Evolutionary conservation across 2,113 vertebrate species (phyloP).

Genomic region (Osmerus eperlanus): DNA sequence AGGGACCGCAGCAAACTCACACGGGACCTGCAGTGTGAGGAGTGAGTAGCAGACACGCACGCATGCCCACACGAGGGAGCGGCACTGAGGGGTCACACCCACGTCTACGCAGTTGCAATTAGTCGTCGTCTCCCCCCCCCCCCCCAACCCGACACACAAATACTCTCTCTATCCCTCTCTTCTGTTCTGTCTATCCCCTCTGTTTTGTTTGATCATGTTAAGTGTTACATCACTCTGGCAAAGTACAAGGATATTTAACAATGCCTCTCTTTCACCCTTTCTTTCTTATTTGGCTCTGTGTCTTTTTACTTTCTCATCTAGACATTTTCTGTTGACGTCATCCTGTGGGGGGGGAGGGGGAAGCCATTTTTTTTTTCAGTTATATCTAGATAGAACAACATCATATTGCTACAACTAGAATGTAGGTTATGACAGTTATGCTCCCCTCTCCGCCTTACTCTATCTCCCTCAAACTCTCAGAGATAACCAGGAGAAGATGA

Average conservation of each 20-base stretch:
- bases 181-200: not conserved
- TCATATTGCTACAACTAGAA: no score
- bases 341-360: no score
- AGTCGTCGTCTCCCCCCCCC: not conserved
- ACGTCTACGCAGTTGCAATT: not conserved
- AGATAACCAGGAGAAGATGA: constrained; percentile 94
- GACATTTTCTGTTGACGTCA: no score
- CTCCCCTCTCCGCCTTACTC: not conserved
- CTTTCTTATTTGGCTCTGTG: not conserved
- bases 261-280: constrained; percentile 11
- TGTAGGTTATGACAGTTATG: no score
- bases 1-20: constrained; percentile 82
- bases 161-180: constrained; percentile 9
- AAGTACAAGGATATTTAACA: constrained; percentile 22
- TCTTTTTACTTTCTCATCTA: not conserved
- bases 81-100: not conserved
- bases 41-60: constrained; percentile 2
- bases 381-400: not conserved
- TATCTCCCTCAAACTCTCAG: constrained; percentile 50
- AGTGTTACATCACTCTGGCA: constrained; percentile 22
- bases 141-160: not conserved
- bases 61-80: not conserved
- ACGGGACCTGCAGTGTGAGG: constrained; percentile 7
- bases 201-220: constrained; percentile 2
- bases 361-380: not conserved